Evolutionary conservation across 23 tunicate genomes (phyloP).

Genomic region (Aplidium turbinatum): DNA sequence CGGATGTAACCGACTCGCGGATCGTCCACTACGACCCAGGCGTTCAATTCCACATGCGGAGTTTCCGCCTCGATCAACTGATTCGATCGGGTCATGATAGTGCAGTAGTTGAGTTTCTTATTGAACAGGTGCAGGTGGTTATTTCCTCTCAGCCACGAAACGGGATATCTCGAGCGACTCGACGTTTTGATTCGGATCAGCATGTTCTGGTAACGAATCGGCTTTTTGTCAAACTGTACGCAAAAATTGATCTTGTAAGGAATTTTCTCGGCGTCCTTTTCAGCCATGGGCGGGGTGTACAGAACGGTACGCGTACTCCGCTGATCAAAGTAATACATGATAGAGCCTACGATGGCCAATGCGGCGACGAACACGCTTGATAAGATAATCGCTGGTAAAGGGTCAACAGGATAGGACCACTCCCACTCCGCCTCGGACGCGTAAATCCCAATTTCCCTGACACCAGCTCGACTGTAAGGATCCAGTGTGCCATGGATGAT

Average conservation of each 20-base stretch:
- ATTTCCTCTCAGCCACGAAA: slow-evolving; percentile 56
- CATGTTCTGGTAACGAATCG: slow-evolving; percentile 15
- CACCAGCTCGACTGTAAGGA: slow-evolving; percentile 13
- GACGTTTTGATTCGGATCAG: slow-evolving; percentile 11
- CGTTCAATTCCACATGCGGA: background rate
- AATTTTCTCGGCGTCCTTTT: background rate
- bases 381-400: slow-evolving; percentile 36
- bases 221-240: background rate
- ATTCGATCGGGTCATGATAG: background rate
- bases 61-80: background rate
- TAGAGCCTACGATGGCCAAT: slow-evolving; percentile 1
- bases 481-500: slow-evolving; percentile 40
- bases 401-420: slow-evolving; percentile 43
- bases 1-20: slow-evolving; percentile 38
- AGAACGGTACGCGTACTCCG: background rate
- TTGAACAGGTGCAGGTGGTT: slow-evolving; percentile 8
- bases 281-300: slow-evolving; percentile 6
- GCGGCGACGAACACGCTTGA: background rate
- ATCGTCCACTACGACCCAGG: slow-evolving; percentile 37
- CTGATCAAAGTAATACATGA: slow-evolving; percentile 26
- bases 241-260: slow-evolving; percentile 24
- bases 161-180: slow-evolving; percentile 7
- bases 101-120: slow-evolving; percentile 9
- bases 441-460: slow-evolving; percentile 69
- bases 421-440: slow-evolving; percentile 51